Percentiles rank a stretch among this genome's conserved stretches.
These are phyloP conservation scores for Syrmaticus mikado DNA, from an alignment of 2,113 vertebrate species.

Conservation along the genomic window DNA sequence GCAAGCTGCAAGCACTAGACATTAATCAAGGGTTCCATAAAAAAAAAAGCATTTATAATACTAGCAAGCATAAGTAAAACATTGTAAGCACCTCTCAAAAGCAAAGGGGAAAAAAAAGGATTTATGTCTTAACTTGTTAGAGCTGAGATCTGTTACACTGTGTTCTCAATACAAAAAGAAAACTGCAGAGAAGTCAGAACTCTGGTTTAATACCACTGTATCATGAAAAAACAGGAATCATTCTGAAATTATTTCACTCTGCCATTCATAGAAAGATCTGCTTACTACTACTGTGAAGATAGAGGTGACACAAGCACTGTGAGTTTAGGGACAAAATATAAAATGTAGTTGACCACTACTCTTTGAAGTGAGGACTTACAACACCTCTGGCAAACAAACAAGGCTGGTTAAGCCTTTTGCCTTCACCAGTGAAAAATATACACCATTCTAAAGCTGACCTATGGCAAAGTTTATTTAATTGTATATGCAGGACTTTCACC, in stretches of 20 bases:
- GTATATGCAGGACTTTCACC: not conserved
- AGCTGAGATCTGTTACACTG: rapidly evolving
- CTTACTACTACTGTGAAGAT: not conserved
- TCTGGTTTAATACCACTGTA: not conserved
- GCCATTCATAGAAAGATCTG: not conserved
- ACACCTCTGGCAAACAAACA: not conserved
- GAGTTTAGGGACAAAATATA: not conserved
- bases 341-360: not conserved
- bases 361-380: not conserved
- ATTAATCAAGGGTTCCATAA: not conserved
- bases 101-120: not conserved
- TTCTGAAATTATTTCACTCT: not conserved
- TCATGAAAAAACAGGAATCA: not conserved
- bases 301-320: not conserved
- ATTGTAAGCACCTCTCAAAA: not conserved
- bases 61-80: not conserved
- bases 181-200: not conserved
- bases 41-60: not conserved
- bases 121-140: not conserved
- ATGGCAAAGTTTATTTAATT: not conserved
- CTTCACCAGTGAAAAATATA: not conserved
- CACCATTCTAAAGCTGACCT: not conserved
- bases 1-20: not conserved
- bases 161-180: not conserved
- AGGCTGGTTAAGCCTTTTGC: not conserved